Evolutionary conservation across 2,797 vertebrate species (phyloP).

Genomic region (Sus cebifrons): DNA sequence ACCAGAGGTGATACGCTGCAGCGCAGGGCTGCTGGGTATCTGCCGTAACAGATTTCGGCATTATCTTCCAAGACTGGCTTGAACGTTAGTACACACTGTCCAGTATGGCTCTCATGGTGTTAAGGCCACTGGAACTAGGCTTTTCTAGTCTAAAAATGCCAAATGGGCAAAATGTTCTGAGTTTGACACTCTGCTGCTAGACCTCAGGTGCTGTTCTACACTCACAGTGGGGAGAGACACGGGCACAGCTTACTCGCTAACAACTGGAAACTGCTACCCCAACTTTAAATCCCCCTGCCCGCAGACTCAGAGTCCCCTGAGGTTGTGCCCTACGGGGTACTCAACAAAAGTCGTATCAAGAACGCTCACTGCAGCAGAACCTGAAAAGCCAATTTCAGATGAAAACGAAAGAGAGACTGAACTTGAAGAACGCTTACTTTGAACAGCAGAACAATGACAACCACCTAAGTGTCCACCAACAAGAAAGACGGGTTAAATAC

Average conservation of each 20-base stretch:
- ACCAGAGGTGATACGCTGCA: too few relatives aligned
- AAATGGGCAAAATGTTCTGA: neutral
- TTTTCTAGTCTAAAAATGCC: neutral
- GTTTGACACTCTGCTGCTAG: neutral
- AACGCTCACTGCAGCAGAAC: neutral
- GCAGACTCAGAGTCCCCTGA: neutral
- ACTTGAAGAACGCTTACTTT: neutral
- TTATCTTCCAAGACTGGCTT: neutral
- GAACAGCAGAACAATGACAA: neutral
- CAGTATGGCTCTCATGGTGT: neutral
- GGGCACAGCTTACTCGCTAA: rapidly evolving
- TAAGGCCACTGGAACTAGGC: neutral
- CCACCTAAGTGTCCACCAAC: neutral
- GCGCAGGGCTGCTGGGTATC: too few relatives aligned
- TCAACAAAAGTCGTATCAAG: neutral
- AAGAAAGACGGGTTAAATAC: neutral
- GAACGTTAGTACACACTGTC: neutral
- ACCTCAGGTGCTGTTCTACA: neutral
- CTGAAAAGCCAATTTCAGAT: neutral
- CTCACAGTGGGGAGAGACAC: neutral
- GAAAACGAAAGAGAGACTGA: neutral
- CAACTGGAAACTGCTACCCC: neutral
- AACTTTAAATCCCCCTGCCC: too few relatives aligned
- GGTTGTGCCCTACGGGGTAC: neutral
- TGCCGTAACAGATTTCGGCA: too few relatives aligned